Base-by-base conservation (phyloP, 2,888 invertebrate species). In the Malacosoma neustria region DNA sequence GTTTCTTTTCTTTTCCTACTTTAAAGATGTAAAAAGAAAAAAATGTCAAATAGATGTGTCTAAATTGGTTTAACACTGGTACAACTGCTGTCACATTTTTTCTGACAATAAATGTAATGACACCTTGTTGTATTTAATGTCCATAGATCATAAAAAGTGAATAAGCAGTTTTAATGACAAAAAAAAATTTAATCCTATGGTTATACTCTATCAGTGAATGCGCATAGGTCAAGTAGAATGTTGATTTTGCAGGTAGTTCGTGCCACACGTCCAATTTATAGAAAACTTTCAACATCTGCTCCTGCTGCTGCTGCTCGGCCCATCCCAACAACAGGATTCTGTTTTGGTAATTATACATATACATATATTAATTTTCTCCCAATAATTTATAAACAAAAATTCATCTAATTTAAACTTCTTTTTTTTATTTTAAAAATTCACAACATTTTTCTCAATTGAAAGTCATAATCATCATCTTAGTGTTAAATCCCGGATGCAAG, bases 311-410 rank as follows among this genome's bases (percentile, higher is more conserved):
- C 69, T 12, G 57, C 68, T n/a, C 80, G 73, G 44, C 66, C 77
- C 0, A 72, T 81, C 13, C 79, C 79, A 1, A 43, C 66, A 3
- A 77, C 81, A 38, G 84, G 84, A 37, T 55, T 74, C 32, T 79
- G 77, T 38, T 84, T 84, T 61, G 84, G 84, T 84, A 59, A 49
- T 45, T 41, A 29, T 4, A 13, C 38, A 13, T 11, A 37, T 35
- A 12, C 9, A 34, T 13, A 2, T 22, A 22, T 22, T 22, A 22
- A 2, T 9, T 4, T 22, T 22, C 9, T 22, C n/a, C n/a, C n/a
- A n/a, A n/a, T n/a, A n/a, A n/a, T n/a, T n/a, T n/a, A n/a, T n/a
- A n/a, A n/a, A n/a, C n/a, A n/a, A n/a, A n/a, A n/a, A n/a, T n/a
- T n/a, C n/a, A n/a, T n/a, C n/a, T n/a, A n/a, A n/a, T n/a, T n/a